Percentiles rank a stretch among this genome's conserved stretches.
These are phyloP conservation scores for Thymelicus lineola DNA, from an alignment of 2,888 invertebrate species.

Conservation along the genomic window DNA sequence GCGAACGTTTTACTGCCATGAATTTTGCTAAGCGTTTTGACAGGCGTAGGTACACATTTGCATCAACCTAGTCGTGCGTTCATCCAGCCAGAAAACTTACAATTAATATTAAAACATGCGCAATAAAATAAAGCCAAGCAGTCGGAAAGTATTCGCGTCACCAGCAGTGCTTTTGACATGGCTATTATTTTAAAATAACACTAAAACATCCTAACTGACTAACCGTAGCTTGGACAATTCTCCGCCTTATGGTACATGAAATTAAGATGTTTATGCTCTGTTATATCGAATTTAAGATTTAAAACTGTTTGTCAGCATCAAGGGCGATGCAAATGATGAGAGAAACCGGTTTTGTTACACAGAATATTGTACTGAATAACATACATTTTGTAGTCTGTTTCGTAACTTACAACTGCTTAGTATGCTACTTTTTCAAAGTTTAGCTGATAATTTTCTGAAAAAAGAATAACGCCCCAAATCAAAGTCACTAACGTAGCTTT, in stretches of 20 bases:
- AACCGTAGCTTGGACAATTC: slow-evolving; percentile 38
- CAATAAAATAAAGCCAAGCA: slow-evolving; percentile 79
- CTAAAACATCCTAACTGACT: slow-evolving; percentile 50
- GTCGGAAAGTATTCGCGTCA: slow-evolving; percentile 79
- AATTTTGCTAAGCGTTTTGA: slow-evolving; percentile 68
- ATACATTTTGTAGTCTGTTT: slow-evolving; percentile 37
- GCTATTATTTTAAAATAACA: slow-evolving; percentile 67
- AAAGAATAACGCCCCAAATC: too few relatives aligned
- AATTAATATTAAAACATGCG: slow-evolving; percentile 83
- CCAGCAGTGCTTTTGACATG: slow-evolving; percentile 75
- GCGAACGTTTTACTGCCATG: slow-evolving; percentile 51
- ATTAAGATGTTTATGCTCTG: slow-evolving; percentile 42
- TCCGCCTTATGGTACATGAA: slow-evolving; percentile 40
- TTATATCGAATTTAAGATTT: slow-evolving; percentile 45
- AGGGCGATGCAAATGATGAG: slow-evolving; percentile 63
- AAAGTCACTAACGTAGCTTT: too few relatives aligned
- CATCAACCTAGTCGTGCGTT: slow-evolving; percentile 60
- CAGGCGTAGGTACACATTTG: slow-evolving; percentile 62
- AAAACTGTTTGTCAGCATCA: slow-evolving; percentile 53
- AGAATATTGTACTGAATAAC: slow-evolving; percentile 44
- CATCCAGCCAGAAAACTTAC: slow-evolving; percentile 75
- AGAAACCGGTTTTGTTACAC: slow-evolving; percentile 59
- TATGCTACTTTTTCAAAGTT: too few relatives aligned
- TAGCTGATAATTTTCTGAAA: too few relatives aligned
- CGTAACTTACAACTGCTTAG: background rate